These are phyloP conservation scores for Trematomus bernacchii DNA, from an alignment of 2,797 vertebrate species.

Conservation along the genomic window DNA sequence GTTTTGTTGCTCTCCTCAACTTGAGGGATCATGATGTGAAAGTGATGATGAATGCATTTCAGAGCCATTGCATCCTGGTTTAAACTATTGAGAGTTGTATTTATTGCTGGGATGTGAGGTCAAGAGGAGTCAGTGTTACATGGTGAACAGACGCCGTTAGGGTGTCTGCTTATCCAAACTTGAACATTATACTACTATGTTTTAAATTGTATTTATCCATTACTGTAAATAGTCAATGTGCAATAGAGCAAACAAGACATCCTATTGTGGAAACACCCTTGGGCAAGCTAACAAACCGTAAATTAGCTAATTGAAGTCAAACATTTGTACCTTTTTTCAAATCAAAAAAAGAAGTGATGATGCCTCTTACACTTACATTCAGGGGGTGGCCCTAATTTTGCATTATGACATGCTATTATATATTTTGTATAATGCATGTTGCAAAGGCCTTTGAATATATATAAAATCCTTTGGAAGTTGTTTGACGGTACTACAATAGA, in stretches of 20 bases:
- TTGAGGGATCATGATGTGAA: slow-evolving; percentile 8
- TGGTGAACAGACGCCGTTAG: background rate
- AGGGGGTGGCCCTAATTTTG: background rate
- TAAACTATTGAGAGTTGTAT: slow-evolving; percentile 9
- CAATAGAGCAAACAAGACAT: background rate
- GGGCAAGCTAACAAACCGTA: background rate
- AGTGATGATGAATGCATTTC: slow-evolving; percentile 30
- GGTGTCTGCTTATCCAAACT: slow-evolving; percentile 13
- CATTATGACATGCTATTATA: slow-evolving; percentile 24
- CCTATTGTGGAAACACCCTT: background rate
- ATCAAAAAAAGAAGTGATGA: background rate
- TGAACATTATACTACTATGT: slow-evolving; percentile 21
- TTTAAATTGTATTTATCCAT: slow-evolving; percentile 12
- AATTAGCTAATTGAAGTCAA: background rate
- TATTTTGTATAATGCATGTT: slow-evolving; percentile 26
- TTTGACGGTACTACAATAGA: slow-evolving; percentile 2
- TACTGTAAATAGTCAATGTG: background rate
- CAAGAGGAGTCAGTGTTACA: slow-evolving; percentile 41
- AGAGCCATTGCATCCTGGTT: slow-evolving; percentile 6
- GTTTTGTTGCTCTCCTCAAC: slow-evolving; percentile 18
- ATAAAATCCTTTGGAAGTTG: slow-evolving; percentile 14
- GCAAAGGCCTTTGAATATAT: background rate
- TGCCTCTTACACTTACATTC: background rate
- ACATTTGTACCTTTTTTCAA: background rate
- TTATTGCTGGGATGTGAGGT: slow-evolving; percentile 22